Base-by-base conservation (phyloP, 92 coral and sea anemone genomes). In the Porites rus region DNA sequence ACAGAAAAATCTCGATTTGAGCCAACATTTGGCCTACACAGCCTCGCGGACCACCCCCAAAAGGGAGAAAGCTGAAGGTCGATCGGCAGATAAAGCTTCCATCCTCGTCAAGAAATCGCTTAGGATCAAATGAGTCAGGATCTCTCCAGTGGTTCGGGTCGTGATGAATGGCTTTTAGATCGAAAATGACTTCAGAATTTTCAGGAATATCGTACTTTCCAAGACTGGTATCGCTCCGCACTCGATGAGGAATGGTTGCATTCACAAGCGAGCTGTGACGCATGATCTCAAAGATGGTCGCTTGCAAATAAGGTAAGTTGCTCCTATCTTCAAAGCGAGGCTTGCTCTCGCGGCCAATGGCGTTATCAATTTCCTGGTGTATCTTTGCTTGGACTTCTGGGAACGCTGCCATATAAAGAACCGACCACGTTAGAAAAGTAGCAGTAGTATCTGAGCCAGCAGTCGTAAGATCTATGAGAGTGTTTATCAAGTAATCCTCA, bases 121-220 rank as follows among this genome's bases (percentile, higher is more conserved):
- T 84, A 4, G 98, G 98, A 61, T 91, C 86, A 77, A 96, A 96
- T 20, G 72, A 86, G 46, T 77, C 80, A 11, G 96, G 98, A 74
- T 90, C 69, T 31, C 77, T 83, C 99, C 99, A 96, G 10, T 90
- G 81, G 28, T 74, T 74, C 61, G 89, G 85, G 63, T 94, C 93
- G 72, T 96, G 93, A 69, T 96, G 99, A 62, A 96, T 89, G 3
- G 96, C 95, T 92, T 89, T 92, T 17, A 92, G 90, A 25, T 96
- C 94, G 71, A 94, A 66, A 19, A 94, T 72, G 18, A 94, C 94
- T 28, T 89, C 91, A 50, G 98, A 94, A 71, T 85, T 92, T 21
- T 89, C 84, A 3, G 95, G 95, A 25, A 92, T 85, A 21, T 75
- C 72, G 63, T 78, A 89, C 12, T 88, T 87, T 2, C 83, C 84